phyloP scores from a whole-genome alignment of 2,888 invertebrate genomes.

The Liopterus haemorrhoidalis region DNA sequence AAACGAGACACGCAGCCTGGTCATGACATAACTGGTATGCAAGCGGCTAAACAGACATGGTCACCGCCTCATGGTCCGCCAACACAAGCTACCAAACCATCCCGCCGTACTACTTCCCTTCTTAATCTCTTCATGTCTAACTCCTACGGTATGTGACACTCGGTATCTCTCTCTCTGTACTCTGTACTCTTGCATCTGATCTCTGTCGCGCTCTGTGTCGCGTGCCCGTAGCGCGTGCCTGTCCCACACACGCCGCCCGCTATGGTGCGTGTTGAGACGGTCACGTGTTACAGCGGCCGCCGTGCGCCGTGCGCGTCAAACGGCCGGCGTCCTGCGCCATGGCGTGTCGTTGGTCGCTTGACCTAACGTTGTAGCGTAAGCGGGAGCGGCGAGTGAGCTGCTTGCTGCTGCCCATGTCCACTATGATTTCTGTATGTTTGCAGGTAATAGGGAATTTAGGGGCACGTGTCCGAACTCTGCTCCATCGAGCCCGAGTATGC shows the following conservation, averaged over 20 bases:
- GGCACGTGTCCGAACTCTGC: conserved; percentile 64
- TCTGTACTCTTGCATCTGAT: background rate
- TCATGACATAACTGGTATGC: conserved; percentile 20
- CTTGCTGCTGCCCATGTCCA: conserved; percentile 8
- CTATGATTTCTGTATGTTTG: too few species aligned
- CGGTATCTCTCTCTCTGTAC: background rate
- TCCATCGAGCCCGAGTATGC: conserved; percentile 67
- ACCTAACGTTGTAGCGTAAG: too few species aligned
- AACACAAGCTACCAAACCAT: conserved; percentile 64
- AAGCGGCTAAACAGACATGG: conserved; percentile 20
- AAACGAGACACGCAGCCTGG: conserved; percentile 35
- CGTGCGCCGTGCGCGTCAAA: too few species aligned
- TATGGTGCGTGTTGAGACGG: too few species aligned
- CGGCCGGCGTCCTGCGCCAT: too few species aligned
- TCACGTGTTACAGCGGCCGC: too few species aligned
- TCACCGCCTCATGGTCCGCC: conserved; percentile 42
- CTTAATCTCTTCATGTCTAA: conserved; percentile 93
- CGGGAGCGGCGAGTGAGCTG: too few species aligned
- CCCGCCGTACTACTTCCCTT: conserved; percentile 88
- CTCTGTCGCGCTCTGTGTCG: background rate
- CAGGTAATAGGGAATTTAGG: conserved; percentile 63
- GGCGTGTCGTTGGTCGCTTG: too few species aligned
- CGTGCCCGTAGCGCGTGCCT: too few species aligned
- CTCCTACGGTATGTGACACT: conserved; percentile 71
- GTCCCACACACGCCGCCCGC: too few species aligned